Evolutionary conservation across 2,113 vertebrate genomes (phyloP).

Genomic region (Ceratotherium simum): DNA sequence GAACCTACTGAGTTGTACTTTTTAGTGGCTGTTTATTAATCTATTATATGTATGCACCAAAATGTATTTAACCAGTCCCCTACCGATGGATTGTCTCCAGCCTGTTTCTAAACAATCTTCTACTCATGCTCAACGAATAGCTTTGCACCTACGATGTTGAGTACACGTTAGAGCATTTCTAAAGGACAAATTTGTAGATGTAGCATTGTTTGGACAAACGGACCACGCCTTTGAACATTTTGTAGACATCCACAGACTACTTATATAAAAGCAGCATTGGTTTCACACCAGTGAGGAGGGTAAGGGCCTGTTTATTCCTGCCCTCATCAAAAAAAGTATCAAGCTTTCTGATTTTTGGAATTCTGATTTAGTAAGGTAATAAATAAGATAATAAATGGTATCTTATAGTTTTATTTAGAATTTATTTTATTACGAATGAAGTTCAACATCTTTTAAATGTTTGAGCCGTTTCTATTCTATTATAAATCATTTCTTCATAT

Average conservation of each 20-base stretch:
- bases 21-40: neutral
- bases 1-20: neutral
- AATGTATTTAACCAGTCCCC: neutral
- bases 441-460: constrained; percentile 23
- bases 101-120: neutral
- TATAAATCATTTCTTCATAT: neutral
- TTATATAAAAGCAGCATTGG: neutral
- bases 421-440: neutral
- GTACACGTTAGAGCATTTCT: neutral
- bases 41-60: neutral
- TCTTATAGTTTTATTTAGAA: neutral
- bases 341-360: neutral
- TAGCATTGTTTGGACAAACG: neutral
- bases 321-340: neutral
- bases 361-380: neutral
- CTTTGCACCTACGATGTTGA: neutral
- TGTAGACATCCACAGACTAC: neutral
- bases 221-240: neutral
- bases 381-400: neutral
- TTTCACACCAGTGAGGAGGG: neutral
- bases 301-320: neutral
- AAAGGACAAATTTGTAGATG: neutral
- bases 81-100: neutral
- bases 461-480: neutral
- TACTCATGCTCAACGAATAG: neutral